phyloP scores from a whole-genome alignment of 2,888 invertebrate genomes.

The Tolmerus cingulatus region DNA sequence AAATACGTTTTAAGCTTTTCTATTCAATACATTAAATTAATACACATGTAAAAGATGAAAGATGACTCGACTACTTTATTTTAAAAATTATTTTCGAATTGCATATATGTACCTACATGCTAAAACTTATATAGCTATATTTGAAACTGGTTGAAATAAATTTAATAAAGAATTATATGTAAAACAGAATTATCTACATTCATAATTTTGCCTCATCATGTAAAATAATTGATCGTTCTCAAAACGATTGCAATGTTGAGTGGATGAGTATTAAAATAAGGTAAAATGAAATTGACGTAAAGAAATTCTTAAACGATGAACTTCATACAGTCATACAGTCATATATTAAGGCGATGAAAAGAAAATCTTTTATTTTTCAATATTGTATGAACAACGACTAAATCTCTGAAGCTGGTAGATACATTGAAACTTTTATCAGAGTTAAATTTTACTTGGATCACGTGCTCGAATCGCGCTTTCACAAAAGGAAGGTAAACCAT shows the following conservation, averaged over 20 bases:
- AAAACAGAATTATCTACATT: background rate
- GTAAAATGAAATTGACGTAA: background rate
- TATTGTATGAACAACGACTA: background rate
- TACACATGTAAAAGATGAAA: background rate
- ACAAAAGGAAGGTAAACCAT: background rate
- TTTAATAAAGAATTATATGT: background rate
- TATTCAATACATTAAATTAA: no score
- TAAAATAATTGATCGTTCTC: background rate
- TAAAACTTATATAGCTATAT: background rate
- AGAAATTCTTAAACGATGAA: background rate
- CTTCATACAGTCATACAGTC: background rate
- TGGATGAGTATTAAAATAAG: background rate
- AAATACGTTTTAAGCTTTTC: background rate
- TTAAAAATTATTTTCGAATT: background rate
- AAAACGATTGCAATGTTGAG: background rate
- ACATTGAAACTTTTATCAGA: background rate
- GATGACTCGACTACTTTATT: background rate
- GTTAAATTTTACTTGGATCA: background rate
- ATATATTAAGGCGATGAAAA: background rate
- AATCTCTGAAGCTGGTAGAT: background rate
- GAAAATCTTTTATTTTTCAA: background rate
- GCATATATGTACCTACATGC: background rate
- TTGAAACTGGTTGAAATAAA: background rate
- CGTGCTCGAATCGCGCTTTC: constrained; percentile 1
- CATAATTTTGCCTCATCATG: background rate